Evolutionary conservation across 2,113 vertebrate genomes (phyloP).

Genomic region (Harpagus bidentatus): DNA sequence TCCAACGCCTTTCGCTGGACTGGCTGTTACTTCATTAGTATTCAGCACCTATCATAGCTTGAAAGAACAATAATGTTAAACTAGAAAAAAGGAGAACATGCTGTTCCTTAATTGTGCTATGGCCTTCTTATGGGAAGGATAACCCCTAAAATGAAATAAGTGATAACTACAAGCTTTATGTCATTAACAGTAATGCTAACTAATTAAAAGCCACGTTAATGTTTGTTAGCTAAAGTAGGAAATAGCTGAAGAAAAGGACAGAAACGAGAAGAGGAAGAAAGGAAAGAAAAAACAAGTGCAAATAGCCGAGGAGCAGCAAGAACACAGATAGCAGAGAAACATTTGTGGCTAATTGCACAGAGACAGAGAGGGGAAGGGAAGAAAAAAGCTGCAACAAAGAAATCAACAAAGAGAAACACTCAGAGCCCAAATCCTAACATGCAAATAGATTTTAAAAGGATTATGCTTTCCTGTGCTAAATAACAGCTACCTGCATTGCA

Average conservation of each 20-base stretch:
- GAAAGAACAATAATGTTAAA: neutral
- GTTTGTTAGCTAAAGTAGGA: neutral
- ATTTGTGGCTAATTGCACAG: neutral
- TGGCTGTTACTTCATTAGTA: neutral
- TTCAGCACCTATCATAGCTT: neutral
- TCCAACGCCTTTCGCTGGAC: neutral
- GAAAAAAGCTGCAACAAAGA: neutral
- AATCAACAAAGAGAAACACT: neutral
- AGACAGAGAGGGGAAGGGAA: neutral
- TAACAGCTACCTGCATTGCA: neutral
- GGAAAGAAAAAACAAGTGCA: neutral
- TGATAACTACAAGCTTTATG: neutral
- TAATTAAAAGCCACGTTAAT: neutral
- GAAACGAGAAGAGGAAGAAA: neutral
- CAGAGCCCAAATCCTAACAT: neutral
- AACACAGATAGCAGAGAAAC: neutral
- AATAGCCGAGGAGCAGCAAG: neutral
- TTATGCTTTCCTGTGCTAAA: neutral
- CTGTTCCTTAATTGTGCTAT: neutral
- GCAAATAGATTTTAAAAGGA: neutral
- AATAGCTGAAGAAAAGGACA: neutral
- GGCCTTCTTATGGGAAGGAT: neutral
- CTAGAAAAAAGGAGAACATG: neutral
- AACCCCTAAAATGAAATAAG: neutral
- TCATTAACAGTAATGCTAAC: neutral